Evolutionary conservation across 1,140 invertebrate species (phyloP), one percentile per base, ranked within the genome.

Genomic region (Drosophila varians): DNA sequence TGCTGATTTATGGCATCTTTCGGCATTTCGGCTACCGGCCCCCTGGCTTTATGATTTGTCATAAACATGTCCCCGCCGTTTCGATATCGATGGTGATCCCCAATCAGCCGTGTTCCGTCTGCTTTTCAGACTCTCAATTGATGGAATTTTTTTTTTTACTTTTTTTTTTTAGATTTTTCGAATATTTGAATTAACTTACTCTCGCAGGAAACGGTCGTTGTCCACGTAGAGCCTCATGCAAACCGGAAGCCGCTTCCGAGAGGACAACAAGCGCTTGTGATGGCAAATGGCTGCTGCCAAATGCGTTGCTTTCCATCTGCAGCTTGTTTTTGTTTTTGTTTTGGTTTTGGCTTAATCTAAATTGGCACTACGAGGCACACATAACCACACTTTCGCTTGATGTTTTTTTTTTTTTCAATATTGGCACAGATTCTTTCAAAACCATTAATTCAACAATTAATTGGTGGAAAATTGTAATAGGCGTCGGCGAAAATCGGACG

Each of bases 261-360:
- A 96, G 94, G 56, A 96, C 95, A 92, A 96, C 96, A 90, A 96
- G 92, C 88, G 95, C 94, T 69, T 95, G 95, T 78, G 95, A 95
- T 91, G 94, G 94, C 89, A 96, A 92, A 90, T 95, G 94, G 74
- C 84, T 91, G 77, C 77, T 89, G 68, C 92, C 58, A 92, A 91
- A 90, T 88, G 92, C 58, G 92, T 92, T 91, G 77, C 79, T 91
- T 90, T 91, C 90, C 90, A 91, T 91, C 69, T 90, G 76, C 77
- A 78, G 55, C 65, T 70, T 38, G 71, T 71, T 47, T 55, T 61
- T 65, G 47, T 25, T 53, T 43, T 66, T 23, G 12, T 57, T 52
- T 47, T 68, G 69, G 23, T 64, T 68, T 77, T 61, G 51, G 26
- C 57, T 53, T 40, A 23, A 42, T 48, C 61, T 47, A 46, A 61